These are phyloP conservation scores for Lepidurus packardi DNA, from an alignment of 1,140 invertebrate species.

Conservation along the genomic window DNA sequence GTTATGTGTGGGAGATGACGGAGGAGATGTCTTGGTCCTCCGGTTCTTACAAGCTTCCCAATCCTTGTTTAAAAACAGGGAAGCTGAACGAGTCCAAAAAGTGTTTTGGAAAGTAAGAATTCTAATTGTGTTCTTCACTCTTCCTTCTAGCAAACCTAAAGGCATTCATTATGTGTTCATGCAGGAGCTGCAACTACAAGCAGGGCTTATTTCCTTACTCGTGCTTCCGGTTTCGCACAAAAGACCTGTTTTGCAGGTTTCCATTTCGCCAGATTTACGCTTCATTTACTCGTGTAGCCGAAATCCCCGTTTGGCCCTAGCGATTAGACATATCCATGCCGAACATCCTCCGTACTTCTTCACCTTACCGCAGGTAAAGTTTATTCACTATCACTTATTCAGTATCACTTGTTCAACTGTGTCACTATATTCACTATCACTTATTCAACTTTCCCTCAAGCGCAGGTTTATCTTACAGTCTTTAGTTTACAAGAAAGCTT, in stretches of 20 bases:
- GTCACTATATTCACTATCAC: neutral
- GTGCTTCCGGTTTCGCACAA: conserved; percentile 21
- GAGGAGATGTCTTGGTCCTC: conserved; percentile 26
- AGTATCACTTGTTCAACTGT: too few relatives aligned
- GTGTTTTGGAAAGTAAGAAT: conserved; percentile 26
- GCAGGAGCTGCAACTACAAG: conserved; percentile 28
- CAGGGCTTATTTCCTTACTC: neutral
- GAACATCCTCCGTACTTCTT: conserved; percentile 20
- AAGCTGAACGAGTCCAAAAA: conserved; percentile 27
- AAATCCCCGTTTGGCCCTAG: neutral
- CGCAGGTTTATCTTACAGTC: neutral
- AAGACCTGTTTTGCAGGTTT: conserved; percentile 20
- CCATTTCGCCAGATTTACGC: neutral
- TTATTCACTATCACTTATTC: neutral
- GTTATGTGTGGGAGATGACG: conserved; percentile 25
- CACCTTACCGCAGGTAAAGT: neutral
- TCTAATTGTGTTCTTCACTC: neutral
- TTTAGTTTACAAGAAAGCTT: too few relatives aligned
- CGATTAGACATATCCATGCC: conserved; percentile 26
- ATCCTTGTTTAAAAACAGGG: conserved; percentile 27
- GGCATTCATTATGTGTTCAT: neutral
- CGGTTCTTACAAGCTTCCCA: conserved; percentile 28
- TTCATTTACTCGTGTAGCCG: conserved; percentile 23
- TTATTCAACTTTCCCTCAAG: neutral
- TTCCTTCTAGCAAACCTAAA: neutral